Conservation (phyloP, 2,888 invertebrate genomes). For the Folsomia candida region DNA sequence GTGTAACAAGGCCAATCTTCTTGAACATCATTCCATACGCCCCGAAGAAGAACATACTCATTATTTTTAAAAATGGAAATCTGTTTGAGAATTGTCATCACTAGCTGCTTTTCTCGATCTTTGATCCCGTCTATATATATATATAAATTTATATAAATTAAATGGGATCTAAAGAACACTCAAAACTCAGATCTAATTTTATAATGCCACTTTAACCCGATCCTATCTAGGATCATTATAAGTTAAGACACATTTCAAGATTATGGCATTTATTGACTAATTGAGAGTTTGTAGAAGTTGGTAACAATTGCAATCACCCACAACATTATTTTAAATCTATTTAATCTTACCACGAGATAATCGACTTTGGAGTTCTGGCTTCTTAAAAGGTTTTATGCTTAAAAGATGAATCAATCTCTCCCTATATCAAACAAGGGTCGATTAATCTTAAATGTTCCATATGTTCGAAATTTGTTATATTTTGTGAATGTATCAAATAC, state of each 20-base stretch:
- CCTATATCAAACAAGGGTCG: conserved; percentile 60
- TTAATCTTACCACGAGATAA: conserved; percentile 69
- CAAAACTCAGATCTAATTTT: too few relatives aligned
- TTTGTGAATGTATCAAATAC: background rate
- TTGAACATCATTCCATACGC: conserved; percentile 88
- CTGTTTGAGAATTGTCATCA: conserved; percentile 75
- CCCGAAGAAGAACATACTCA: conserved; percentile 80
- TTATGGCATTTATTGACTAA: too few relatives aligned
- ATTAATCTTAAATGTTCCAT: background rate
- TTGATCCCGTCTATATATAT: conserved; percentile 75
- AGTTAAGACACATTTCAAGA: too few relatives aligned
- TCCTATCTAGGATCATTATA: too few relatives aligned
- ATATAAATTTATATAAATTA: conserved; percentile 24
- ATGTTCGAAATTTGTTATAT: background rate
- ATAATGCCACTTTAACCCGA: too few relatives aligned
- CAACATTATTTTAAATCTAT: too few relatives aligned
- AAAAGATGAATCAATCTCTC: conserved; percentile 92
- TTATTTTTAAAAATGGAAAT: conserved; percentile 82
- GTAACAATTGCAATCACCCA: too few relatives aligned
- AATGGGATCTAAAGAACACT: background rate
- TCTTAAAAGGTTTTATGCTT: conserved; percentile 89
- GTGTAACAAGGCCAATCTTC: conserved; percentile 93
- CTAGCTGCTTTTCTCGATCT: conserved; percentile 73
- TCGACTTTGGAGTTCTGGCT: conserved; percentile 77
- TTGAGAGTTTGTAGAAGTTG: too few relatives aligned